Base-by-base conservation (phyloP, 2,888 invertebrate genomes). In the Nycteola revayana region DNA sequence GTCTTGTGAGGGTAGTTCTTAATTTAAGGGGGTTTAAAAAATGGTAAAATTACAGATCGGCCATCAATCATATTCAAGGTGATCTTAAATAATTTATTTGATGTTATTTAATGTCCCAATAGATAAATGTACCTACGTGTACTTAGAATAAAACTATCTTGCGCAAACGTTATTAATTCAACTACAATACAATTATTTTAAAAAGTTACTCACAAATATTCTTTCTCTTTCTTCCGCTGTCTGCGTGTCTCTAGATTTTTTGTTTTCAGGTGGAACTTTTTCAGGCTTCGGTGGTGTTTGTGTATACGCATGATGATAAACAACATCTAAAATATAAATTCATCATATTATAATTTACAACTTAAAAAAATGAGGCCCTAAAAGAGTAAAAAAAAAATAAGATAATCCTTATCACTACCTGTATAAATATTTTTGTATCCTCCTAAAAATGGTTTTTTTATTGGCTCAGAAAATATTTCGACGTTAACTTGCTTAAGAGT, bases 241-340 rank as follows among this genome's bases (percentile, higher is more conserved):
- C 74, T 95, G 95, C 0, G 93, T 92, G 42, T 93, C 92, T 47
- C 93, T 82, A 45, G 90, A 90, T 33, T 75, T 89, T 61, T 89
- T 90, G 49, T 74, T 74, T 37, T 90, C 85, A 0, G 87, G 78
- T 0, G 89, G 87, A 23, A 91, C 50, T 55, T 88, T 91, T 42
- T 84, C 89, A 1, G 80, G 73, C 30, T 87, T 89, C 23, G 93
- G 93, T 0, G 92, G 92, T 2, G 97, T 97, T 84, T 97, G 97
- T 0, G 95, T 93, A 45, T 91, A 93, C 1, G 96, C 97, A 78
- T 98, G 94, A 56, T 95, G 92, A 69, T 93, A 97, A 58, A 93
- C 91, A 5, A 90, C 75, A 29, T 87, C 91, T 90, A 57, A 38
- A 64, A 73, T 36, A 17, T 14, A 14, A 22, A 1, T 14, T n/a